phyloP scores from a whole-genome alignment of 2,113 vertebrate species.

The Chrysochloris asiatica region DNA sequence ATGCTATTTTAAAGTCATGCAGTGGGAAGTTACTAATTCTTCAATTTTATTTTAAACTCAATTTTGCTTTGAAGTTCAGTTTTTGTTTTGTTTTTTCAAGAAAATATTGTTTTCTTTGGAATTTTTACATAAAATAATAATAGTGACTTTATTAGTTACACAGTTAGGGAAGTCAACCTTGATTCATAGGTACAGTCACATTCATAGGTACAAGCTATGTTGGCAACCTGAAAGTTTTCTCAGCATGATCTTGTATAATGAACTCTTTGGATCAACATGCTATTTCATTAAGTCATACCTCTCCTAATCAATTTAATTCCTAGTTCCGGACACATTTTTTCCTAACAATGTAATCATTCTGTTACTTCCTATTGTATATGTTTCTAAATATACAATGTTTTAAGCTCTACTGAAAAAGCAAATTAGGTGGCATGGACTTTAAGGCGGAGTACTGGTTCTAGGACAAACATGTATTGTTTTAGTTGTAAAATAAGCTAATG shows the following conservation, averaged over 20 bases:
- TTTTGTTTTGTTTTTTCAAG: neutral
- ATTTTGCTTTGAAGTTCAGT: neutral
- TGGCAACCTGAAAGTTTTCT: slow-evolving; percentile 35
- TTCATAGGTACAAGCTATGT: neutral
- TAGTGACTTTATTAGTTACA: neutral
- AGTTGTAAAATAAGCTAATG: neutral
- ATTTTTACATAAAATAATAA: neutral
- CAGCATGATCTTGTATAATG: neutral
- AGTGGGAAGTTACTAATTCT: neutral
- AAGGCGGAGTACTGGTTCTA: neutral
- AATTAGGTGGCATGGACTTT: neutral
- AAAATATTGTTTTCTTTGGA: neutral
- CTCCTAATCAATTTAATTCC: neutral
- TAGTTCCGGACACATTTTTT: neutral
- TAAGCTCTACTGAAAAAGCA: neutral
- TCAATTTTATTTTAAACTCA: neutral
- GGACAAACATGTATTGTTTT: neutral
- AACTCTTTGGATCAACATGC: neutral
- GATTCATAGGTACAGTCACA: slow-evolving; percentile 48
- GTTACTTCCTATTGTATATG: neutral
- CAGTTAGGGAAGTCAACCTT: neutral
- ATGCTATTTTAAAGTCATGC: neutral
- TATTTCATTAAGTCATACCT: slow-evolving; percentile 44
- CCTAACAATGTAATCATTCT: neutral
- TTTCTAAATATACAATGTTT: neutral